Evolutionary conservation across 1,140 invertebrate species (phyloP).

Genomic region (Acromyrmex heyeri): DNA sequence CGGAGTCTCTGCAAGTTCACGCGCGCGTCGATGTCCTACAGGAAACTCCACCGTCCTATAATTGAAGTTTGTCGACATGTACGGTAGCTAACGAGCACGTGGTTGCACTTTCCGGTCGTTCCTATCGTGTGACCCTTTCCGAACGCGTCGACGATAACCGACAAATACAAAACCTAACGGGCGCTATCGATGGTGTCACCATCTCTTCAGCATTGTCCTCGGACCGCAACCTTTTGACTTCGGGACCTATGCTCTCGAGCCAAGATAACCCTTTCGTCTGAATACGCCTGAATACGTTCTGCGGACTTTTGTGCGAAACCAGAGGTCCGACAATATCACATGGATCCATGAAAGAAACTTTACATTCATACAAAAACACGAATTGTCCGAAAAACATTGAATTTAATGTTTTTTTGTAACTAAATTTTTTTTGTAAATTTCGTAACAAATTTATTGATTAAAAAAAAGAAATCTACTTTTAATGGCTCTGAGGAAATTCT

Average conservation of each 20-base stretch:
- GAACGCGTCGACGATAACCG: conserved; percentile 52
- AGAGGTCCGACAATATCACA: conserved; percentile 5
- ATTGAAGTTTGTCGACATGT: conserved; percentile 57
- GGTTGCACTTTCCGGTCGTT: conserved; percentile 37
- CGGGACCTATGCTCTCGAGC: conserved; percentile 24
- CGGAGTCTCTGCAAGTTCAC: conserved; percentile 30
- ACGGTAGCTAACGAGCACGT: conserved; percentile 48
- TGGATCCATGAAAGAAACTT: conserved; percentile 10
- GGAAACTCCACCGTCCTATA: conserved; percentile 52
- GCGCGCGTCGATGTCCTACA: conserved; percentile 26
- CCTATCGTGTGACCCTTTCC: conserved; percentile 39
- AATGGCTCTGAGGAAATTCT: background rate
- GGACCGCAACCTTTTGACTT: conserved; percentile 60
- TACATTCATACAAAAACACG: conserved; percentile 5
- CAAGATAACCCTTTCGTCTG: conserved; percentile 57
- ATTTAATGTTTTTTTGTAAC: background rate
- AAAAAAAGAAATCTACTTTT: background rate
- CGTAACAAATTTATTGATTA: background rate
- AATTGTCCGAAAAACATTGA: background rate
- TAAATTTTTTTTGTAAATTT: too few species aligned
- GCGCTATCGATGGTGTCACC: conserved; percentile 26
- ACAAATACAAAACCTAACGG: conserved; percentile 59
- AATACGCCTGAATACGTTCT: conserved; percentile 49
- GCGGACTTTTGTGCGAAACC: conserved; percentile 33
- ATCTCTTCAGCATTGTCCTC: conserved; percentile 35